These are phyloP conservation scores for Drosophila kuntzei DNA, from an alignment of 2,888 invertebrate genomes.

Conservation along the genomic window DNA sequence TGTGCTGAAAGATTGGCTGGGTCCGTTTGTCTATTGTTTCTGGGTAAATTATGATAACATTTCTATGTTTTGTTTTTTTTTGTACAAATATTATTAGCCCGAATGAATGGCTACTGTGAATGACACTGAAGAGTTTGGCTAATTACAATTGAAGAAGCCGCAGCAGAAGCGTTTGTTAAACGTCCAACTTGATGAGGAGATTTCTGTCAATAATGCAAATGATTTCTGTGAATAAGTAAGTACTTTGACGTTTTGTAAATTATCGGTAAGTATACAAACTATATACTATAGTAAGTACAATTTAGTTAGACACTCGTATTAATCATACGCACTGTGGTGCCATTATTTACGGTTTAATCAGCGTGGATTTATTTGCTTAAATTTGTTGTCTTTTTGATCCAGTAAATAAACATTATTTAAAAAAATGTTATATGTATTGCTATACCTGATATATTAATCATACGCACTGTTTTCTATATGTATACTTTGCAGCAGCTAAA, in stretches of 20 bases:
- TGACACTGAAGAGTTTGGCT: constrained; percentile 39
- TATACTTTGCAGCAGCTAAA: background rate
- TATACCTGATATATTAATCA: constrained; percentile 11
- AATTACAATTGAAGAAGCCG: constrained; percentile 43
- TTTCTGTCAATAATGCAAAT: constrained; percentile 10
- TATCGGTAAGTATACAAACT: background rate
- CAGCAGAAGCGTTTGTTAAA: constrained; percentile 15
- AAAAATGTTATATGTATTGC: background rate
- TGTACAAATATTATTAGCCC: constrained; percentile 37
- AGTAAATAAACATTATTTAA: too few species aligned
- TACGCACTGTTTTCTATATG: constrained; percentile 9
- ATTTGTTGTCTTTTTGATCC: too few species aligned
- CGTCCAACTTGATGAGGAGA: background rate
- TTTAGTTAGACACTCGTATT: constrained; percentile 18
- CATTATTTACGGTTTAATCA: background rate
- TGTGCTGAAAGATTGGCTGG: constrained; percentile 40
- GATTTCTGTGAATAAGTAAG: constrained; percentile 8
- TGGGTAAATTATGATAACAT: constrained; percentile 49
- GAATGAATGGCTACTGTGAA: constrained; percentile 49
- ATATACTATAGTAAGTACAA: background rate
- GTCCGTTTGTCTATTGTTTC: constrained; percentile 39
- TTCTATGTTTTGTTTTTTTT: constrained; percentile 31
- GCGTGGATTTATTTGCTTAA: background rate
- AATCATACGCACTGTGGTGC: constrained; percentile 22
- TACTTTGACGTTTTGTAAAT: background rate